Percentiles rank a stretch among this genome's conserved stretches.
phyloP scores from a whole-genome alignment of 2,113 vertebrate species.

The Heterochromis multidens region DNA sequence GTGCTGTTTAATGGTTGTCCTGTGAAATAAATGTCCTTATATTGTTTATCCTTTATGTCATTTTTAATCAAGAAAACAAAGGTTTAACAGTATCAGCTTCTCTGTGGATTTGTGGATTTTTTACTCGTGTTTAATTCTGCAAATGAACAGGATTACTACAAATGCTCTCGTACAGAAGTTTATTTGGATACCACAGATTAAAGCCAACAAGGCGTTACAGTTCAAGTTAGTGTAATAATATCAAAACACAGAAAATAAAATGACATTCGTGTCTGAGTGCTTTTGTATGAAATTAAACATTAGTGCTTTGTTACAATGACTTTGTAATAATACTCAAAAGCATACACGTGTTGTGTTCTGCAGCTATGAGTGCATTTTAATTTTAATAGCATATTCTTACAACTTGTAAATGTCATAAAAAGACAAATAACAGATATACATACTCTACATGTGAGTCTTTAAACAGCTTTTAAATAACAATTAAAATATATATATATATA shows the following conservation, averaged over 20 bases:
- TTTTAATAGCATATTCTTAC: not conserved
- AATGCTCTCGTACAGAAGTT: conserved; percentile 2
- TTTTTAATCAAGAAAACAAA: not conserved
- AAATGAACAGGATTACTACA: not conserved
- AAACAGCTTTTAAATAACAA: not conserved
- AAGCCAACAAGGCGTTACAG: not conserved
- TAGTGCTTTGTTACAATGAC: not conserved
- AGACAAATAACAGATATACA: not conserved
- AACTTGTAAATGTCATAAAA: not conserved
- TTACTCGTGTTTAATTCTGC: not conserved
- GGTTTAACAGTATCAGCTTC: not conserved
- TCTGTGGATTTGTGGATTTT: not conserved
- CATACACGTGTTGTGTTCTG: not conserved
- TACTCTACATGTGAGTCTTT: not conserved
- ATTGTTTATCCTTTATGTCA: not conserved
- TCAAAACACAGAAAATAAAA: conserved; percentile 17
- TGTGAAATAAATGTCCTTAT: not conserved
- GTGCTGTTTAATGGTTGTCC: not conserved
- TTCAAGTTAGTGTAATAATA: not conserved
- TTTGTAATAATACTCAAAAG: not conserved
- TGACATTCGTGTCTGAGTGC: not conserved
- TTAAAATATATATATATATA: not conserved
- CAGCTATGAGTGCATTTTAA: not conserved
- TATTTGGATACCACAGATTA: conserved; percentile 38
- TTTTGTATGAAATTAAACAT: not conserved